Evolutionary conservation across 2,113 vertebrate genomes (phyloP), one percentile per base, ranked within the genome.

Genomic region (Boleophthalmus pectinirostris): DNA sequence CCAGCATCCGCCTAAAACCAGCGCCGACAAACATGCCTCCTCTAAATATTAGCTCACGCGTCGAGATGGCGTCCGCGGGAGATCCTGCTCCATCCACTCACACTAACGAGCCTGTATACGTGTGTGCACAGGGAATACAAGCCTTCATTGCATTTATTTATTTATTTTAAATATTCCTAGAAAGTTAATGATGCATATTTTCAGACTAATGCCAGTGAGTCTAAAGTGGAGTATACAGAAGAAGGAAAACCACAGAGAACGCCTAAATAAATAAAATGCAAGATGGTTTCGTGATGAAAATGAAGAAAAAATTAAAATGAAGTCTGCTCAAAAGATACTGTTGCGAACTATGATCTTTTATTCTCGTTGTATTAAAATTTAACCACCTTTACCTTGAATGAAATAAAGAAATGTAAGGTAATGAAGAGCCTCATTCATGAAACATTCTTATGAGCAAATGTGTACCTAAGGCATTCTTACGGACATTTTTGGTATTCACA

Each of bases 11-110:
- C 78, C 73, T 72, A 73, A 69, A 66, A 74, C 29, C 57, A 66
- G 0, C 16, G 10, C 78, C 77, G n/a, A 74, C 69, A 65, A 74
- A 87, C 75, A 70, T 70, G 69, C 79, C 82, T 82, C 76, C 70
- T 82, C 8, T 72, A 56, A 68, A 83, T 78, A 74, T 79, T 46
- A 60, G 78, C 38, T 63, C 71, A 65, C 33, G 57, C 51, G 60
- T 79, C 70, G 69, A 84, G 85, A 78, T 69, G 74, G 53, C 65
- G 68, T 20, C 35, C 58, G 35, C 6, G 45, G 73, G 24, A 72
- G 63, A 60, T 49, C 16, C 68, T 66, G 35, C 58, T 58, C 65
- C 7, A 43, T 25, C 23, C 61, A 9, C 57, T 63, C 24, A 61
- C 45, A 18, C 29, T 74, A 77, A 80, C 81, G 60, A 68, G 14